Conservation (phyloP, 2,888 invertebrate species). For the Zaprionus bogoriensis region DNA sequence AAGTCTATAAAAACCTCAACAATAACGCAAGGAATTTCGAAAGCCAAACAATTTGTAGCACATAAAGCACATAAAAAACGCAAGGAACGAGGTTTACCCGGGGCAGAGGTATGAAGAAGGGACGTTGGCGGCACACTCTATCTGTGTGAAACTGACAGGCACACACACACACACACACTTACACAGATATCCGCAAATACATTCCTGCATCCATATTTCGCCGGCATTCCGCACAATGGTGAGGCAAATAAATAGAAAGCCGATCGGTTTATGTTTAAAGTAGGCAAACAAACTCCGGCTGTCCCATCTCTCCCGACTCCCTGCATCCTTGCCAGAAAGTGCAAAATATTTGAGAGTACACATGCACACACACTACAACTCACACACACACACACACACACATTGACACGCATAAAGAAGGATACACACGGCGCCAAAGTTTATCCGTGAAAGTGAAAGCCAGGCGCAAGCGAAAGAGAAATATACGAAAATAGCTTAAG, state of each 20-base stretch:
- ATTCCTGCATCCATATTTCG: constrained; percentile 42
- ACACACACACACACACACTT: constrained; percentile 2
- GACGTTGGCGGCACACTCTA: not conserved
- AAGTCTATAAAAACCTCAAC: constrained; percentile 68
- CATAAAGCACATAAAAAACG: constrained; percentile 60
- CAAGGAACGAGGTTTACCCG: constrained; percentile 11
- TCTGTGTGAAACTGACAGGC: constrained; percentile 34
- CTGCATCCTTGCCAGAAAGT: constrained; percentile 18
- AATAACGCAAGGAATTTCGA: constrained; percentile 66
- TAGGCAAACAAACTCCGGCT: constrained; percentile 53
- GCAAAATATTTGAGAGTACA: constrained; percentile 33
- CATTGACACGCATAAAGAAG: constrained; percentile 4
- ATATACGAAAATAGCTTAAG: constrained; percentile 42
- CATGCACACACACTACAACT: constrained; percentile 19
- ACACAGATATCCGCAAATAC: constrained; percentile 15
- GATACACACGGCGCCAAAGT: constrained; percentile 22
- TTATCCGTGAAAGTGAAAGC: constrained; percentile 55
- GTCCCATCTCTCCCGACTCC: too few relatives aligned
- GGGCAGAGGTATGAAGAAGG: too few relatives aligned
- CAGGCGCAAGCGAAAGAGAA: constrained; percentile 39
- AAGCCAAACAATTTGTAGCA: constrained; percentile 75
- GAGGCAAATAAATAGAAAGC: constrained; percentile 51
- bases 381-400: constrained; percentile 21
- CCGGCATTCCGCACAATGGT: constrained; percentile 35
- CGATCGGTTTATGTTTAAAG: constrained; percentile 71